These are phyloP conservation scores for Falco naumanni DNA, from an alignment of 2,797 vertebrate genomes.

Conservation along the genomic window DNA sequence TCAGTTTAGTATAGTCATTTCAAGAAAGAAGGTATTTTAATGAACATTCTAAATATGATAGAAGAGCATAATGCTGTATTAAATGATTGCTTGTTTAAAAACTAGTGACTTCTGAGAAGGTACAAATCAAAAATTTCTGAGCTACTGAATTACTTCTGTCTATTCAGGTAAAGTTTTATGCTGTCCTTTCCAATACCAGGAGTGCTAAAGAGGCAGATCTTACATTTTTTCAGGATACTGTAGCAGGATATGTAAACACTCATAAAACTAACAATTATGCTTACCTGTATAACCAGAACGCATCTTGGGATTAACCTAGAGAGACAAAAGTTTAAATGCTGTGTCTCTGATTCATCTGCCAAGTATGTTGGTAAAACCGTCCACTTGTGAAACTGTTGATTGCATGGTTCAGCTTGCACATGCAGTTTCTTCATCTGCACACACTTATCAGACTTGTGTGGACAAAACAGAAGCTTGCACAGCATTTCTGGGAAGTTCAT, in stretches of 20 bases:
- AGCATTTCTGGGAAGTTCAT: slow-evolving; percentile 20
- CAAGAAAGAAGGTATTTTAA: background rate
- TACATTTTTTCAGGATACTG: background rate
- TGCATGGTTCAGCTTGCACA: background rate
- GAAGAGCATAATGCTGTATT: background rate
- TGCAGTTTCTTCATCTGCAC: background rate
- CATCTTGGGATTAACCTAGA: background rate
- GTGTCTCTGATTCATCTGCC: background rate
- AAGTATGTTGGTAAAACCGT: background rate
- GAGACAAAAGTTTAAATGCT: background rate
- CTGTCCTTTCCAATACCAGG: background rate
- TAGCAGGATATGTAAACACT: background rate
- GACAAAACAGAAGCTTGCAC: background rate
- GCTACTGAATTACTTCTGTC: background rate
- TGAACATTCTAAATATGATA: background rate
- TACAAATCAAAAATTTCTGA: background rate
- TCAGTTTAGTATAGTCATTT: background rate
- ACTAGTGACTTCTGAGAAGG: background rate
- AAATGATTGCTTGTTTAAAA: background rate
- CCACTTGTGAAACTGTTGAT: background rate
- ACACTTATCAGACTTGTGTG: background rate
- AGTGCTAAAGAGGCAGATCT: background rate
- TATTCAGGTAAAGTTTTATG: background rate
- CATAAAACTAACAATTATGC: background rate
- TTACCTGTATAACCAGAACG: slow-evolving; percentile 7